A percentile compares a stretch with the other conserved stretches of the same genome.
Conservation (phyloP, 2,113 vertebrate genomes). For the Crotophaga sulcirostris region DNA sequence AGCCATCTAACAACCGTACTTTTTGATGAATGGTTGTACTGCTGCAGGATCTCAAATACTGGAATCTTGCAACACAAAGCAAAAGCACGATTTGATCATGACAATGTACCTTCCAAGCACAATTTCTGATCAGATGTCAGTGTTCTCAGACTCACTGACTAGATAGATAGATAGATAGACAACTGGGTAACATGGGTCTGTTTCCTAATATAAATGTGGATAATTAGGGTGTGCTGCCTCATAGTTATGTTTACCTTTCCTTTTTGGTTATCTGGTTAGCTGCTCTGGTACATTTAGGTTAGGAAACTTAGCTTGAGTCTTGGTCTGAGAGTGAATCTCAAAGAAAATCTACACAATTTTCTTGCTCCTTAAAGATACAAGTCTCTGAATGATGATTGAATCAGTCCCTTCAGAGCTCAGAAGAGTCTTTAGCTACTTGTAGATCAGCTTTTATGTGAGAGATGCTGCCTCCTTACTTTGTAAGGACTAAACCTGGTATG, state of each 20-base stretch:
- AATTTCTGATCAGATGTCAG: rapidly evolving
- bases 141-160: neutral
- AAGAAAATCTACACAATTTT: neutral
- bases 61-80: neutral
- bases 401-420: neutral
- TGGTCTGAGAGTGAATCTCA: neutral
- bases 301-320: neutral
- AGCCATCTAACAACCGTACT: neutral
- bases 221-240: neutral
- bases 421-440: neutral
- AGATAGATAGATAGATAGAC: no score
- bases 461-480: neutral
- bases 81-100: neutral
- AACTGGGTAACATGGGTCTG: rapidly evolving
- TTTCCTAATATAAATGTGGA: neutral
- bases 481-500: neutral
- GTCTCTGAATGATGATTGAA: neutral
- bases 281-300: neutral
- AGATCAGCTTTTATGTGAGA: neutral
- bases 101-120: neutral
- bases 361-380: neutral
- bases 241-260: neutral
- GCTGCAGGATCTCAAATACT: neutral
- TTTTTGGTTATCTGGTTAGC: neutral
- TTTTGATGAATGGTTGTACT: neutral